Conservation (phyloP, 2,888 invertebrate genomes). For the Phania funesta region DNA sequence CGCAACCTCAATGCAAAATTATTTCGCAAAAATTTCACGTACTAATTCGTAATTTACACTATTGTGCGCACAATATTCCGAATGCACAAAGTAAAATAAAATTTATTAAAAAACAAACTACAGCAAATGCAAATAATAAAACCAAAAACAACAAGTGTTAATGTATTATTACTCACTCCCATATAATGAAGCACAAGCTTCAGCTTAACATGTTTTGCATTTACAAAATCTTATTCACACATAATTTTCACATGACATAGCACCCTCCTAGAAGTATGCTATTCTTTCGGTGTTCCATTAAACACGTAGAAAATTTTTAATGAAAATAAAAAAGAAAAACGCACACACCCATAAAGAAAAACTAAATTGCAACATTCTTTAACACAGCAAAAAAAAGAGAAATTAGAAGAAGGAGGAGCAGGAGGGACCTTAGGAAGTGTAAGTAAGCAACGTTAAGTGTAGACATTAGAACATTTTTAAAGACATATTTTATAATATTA, state of each 20-base stretch:
- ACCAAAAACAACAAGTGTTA: constrained; percentile 46
- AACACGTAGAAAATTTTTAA: constrained; percentile 44
- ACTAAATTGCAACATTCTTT: constrained; percentile 39
- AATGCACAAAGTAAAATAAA: constrained; percentile 28
- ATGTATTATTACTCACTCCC: constrained; percentile 54
- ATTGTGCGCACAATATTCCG: constrained; percentile 47
- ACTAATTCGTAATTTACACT: constrained; percentile 52
- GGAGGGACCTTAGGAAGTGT: neutral
- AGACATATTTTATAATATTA: constrained; percentile 46
- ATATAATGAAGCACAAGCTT: constrained; percentile 51
- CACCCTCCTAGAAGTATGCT: constrained; percentile 19
- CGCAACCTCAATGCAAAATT: constrained; percentile 14
- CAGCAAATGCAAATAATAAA: neutral
- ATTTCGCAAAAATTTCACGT: constrained; percentile 50
- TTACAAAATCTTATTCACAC: constrained; percentile 51
- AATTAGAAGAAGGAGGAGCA: neutral
- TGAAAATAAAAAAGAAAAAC: neutral
- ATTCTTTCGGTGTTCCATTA: constrained; percentile 39
- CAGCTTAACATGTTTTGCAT: constrained; percentile 57
- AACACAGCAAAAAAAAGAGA: neutral
- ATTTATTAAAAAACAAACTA: constrained; percentile 4
- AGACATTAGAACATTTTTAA: constrained; percentile 37
- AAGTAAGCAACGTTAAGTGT: constrained; percentile 25
- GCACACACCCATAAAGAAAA: constrained; percentile 18
- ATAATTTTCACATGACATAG: constrained; percentile 55